Conservation (phyloP, 2,797 vertebrate species). For the Microctenopoma steveboyesi region DNA sequence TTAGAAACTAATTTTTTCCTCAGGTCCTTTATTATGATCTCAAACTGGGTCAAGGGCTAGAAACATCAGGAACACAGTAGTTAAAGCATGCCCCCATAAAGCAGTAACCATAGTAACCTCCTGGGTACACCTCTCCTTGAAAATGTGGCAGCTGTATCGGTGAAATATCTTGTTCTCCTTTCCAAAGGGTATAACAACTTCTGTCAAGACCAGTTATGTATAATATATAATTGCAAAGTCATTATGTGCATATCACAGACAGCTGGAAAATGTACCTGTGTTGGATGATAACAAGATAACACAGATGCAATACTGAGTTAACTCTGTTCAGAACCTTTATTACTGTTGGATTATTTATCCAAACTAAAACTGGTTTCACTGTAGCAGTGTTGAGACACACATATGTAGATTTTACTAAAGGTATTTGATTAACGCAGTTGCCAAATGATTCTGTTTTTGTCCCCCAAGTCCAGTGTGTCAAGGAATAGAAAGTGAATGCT, state of each 20-base stretch:
- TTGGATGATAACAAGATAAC: too few species aligned
- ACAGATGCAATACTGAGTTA: neutral
- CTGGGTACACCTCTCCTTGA: constrained; percentile 46
- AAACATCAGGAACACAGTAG: constrained; percentile 35
- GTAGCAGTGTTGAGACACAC: too few species aligned
- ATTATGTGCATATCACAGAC: neutral
- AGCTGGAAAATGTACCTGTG: neutral
- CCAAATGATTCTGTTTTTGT: too few species aligned
- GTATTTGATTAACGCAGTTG: too few species aligned
- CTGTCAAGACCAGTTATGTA: constrained; percentile 16
- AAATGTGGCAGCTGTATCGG: constrained; percentile 25
- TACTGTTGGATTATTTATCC: too few species aligned
- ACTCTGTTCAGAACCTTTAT: too few species aligned
- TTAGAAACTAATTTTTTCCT: constrained; percentile 17
- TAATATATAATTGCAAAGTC: neutral
- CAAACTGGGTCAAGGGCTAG: constrained; percentile 64
- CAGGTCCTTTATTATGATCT: constrained; percentile 47
- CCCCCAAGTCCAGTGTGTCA: too few species aligned
- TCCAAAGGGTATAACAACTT: neutral
- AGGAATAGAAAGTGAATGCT: too few species aligned
- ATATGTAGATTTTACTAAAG: too few species aligned
- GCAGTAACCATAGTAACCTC: constrained; percentile 46
- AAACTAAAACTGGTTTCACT: too few species aligned
- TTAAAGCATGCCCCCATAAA: constrained; percentile 36
- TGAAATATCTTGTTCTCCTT: constrained; percentile 23